phyloP scores from a whole-genome alignment of 2,113 vertebrate genomes.

The Cnemophilus loriae region DNA sequence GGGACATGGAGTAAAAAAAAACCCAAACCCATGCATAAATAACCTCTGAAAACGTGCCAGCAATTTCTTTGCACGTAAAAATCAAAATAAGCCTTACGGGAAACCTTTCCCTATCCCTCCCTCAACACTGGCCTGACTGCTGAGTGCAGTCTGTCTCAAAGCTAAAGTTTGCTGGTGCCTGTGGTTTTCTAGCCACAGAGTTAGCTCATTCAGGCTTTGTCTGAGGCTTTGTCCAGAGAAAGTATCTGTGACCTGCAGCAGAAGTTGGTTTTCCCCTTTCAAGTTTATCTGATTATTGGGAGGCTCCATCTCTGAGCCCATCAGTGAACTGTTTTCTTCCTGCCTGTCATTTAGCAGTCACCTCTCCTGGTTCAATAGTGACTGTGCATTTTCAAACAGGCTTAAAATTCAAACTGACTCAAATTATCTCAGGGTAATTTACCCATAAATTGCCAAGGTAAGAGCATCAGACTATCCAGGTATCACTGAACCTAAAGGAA shows the following conservation, averaged over 20 bases:
- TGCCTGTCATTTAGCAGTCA: neutral
- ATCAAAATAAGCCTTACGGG: neutral
- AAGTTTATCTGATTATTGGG: neutral
- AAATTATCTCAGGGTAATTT: neutral
- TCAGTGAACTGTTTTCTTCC: neutral
- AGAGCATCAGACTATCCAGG: neutral
- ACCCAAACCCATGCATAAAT: neutral
- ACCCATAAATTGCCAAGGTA: neutral
- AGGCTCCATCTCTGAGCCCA: neutral
- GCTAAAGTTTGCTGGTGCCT: neutral
- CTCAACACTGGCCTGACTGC: neutral
- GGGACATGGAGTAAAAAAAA: neutral
- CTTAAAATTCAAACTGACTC: neutral
- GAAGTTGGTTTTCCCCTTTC: neutral
- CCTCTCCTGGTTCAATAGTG: neutral
- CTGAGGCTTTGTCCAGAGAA: neutral
- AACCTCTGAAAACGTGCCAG: neutral
- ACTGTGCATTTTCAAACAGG: neutral
- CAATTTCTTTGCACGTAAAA: neutral
- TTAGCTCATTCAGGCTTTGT: neutral
- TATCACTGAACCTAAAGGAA: neutral
- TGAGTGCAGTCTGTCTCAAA: neutral
- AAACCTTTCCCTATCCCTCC: neutral
- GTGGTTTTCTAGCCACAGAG: neutral
- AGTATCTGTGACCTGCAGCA: neutral